phyloP scores from a whole-genome alignment of 2,113 vertebrate genomes.

The Gopherus evgoodei region DNA sequence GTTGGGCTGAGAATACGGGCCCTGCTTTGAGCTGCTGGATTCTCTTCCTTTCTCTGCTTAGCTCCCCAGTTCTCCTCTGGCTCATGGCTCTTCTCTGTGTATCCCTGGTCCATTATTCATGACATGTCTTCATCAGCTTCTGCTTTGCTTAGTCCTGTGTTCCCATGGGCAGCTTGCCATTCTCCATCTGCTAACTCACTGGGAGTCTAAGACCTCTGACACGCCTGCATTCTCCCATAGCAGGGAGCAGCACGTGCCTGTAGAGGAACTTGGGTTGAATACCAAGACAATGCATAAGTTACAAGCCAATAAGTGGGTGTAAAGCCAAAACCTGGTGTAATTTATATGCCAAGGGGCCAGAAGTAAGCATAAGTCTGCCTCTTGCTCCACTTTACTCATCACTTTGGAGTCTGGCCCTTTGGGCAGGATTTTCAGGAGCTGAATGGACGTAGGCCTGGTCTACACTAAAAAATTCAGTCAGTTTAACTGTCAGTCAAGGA shows the following conservation, averaged over 20 bases:
- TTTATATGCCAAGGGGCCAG: background rate
- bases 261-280: fast-evolving
- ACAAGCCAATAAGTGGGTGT: background rate
- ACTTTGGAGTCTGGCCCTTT: fast-evolving
- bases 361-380: fast-evolving
- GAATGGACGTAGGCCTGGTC: background rate
- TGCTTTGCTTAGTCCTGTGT: background rate
- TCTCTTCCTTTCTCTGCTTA: conserved; percentile 29
- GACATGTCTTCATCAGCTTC: conserved; percentile 60
- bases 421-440: background rate
- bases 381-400: fast-evolving
- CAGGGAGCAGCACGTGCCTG: fast-evolving
- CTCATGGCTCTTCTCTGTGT: conserved; percentile 41
- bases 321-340: background rate
- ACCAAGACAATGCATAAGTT: background rate
- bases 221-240: background rate
- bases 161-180: conserved; percentile 21
- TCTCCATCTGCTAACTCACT: background rate
- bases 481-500: background rate
- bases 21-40: conserved; percentile 1
- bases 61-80: conserved; percentile 18
- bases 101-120: background rate
- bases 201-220: background rate
- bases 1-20: background rate
- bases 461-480: background rate